Evolutionary conservation across 2,113 vertebrate genomes (phyloP).

Genomic region (Microcebus griseorufus): DNA sequence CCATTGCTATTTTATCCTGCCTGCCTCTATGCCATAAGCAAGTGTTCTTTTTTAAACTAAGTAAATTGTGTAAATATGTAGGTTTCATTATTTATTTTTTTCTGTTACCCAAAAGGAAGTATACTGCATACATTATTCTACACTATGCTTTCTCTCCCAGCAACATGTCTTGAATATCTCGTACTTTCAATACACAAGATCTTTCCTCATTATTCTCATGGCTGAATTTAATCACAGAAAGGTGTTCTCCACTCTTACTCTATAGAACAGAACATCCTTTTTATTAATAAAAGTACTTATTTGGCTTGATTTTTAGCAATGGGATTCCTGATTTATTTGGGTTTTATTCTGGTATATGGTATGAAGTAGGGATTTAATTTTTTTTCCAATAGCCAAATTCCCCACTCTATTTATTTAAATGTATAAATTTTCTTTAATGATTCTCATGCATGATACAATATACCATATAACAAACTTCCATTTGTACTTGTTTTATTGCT

Average conservation of each 20-base stretch:
- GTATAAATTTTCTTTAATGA: not conserved
- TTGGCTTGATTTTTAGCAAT: not conserved
- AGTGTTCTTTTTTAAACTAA: not conserved
- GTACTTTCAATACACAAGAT: not conserved
- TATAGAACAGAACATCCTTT: not conserved
- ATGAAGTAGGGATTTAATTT: not conserved
- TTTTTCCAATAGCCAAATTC: not conserved
- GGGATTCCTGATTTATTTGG: not conserved
- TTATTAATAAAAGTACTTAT: not conserved
- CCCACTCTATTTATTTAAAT: not conserved
- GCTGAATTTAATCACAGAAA: not conserved
- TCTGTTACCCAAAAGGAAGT: not conserved
- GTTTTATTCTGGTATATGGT: not conserved
- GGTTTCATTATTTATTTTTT: not conserved
- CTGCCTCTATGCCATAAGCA: not conserved
- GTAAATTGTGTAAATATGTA: not conserved
- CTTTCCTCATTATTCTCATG: not conserved
- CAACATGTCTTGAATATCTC: not conserved
- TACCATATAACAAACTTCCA: not conserved
- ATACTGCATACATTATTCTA: not conserved
- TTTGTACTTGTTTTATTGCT: not conserved
- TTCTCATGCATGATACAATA: not conserved
- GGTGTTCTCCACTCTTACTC: not conserved
- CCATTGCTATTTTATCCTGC: not conserved
- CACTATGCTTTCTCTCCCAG: not conserved